phyloP scores from a whole-genome alignment of 2,797 vertebrate genomes.

The Knipowitschia caucasica region DNA sequence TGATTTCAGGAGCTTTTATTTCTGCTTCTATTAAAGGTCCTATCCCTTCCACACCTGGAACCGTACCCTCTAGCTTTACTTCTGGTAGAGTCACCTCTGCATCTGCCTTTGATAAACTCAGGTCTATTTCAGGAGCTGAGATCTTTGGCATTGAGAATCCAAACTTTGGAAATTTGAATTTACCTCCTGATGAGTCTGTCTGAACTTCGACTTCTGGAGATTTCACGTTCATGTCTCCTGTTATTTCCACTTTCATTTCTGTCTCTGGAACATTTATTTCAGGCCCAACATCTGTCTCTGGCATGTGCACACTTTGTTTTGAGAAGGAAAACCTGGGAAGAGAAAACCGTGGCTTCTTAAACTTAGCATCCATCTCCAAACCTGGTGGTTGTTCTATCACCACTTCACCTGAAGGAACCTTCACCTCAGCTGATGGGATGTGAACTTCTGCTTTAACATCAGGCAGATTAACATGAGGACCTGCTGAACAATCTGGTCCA shows the following conservation, averaged over 20 bases:
- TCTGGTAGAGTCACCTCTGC: conserved; percentile 18
- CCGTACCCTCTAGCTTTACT: conserved; percentile 11
- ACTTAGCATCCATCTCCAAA: conserved; percentile 33
- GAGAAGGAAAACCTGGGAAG: conserved; percentile 59
- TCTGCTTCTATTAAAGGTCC: neutral
- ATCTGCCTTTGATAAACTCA: conserved; percentile 18
- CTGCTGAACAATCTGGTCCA: conserved; percentile 23
- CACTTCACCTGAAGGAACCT: neutral
- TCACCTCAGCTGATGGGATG: conserved; percentile 13
- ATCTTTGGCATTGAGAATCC: conserved; percentile 18
- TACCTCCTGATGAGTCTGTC: conserved; percentile 17
- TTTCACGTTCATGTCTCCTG: conserved; percentile 14
- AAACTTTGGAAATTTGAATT: conserved; percentile 10
- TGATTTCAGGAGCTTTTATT: neutral
- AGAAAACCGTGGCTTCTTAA: conserved; percentile 48
- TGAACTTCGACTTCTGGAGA: conserved; percentile 9
- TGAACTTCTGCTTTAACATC: conserved; percentile 22
- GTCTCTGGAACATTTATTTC: conserved; percentile 19
- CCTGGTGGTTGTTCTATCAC: conserved; percentile 16
- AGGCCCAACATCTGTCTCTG: conserved; percentile 34
- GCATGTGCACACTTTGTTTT: conserved; percentile 40
- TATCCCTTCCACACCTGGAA: conserved; percentile 4
- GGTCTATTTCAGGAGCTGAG: conserved; percentile 22
- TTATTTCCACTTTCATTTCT: conserved; percentile 28
- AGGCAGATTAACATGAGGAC: conserved; percentile 29